Conservation (phyloP, 23 tunicate genomes). For the Clavelina lepadiformis region DNA sequence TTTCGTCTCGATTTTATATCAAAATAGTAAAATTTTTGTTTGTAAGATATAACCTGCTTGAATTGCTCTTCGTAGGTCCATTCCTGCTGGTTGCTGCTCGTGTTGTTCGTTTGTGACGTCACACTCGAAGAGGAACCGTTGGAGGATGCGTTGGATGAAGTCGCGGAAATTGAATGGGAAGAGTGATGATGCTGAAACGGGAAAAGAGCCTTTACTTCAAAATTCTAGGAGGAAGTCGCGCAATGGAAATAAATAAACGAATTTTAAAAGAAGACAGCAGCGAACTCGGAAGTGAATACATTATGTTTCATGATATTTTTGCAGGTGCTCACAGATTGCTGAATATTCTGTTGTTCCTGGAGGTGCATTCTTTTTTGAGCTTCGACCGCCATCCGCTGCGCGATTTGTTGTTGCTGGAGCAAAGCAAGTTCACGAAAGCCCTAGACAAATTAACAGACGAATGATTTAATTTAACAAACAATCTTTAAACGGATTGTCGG, state of each 20-base stretch:
- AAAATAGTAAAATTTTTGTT: background rate
- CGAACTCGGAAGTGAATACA: too few species aligned
- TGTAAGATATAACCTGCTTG: slow-evolving; percentile 67
- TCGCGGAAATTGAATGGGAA: slow-evolving; percentile 13
- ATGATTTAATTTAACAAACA: too few species aligned
- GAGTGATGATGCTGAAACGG: slow-evolving; percentile 8
- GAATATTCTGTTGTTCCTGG: slow-evolving; percentile 60
- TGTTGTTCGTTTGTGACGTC: slow-evolving; percentile 54
- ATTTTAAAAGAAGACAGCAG: too few species aligned
- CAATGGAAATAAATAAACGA: too few species aligned
- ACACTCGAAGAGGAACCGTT: slow-evolving; percentile 38
- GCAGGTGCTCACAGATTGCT: slow-evolving; percentile 1
- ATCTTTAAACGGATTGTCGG: too few species aligned
- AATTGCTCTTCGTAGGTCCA: slow-evolving; percentile 99
- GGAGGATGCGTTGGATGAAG: slow-evolving; percentile 20
- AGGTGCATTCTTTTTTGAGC: slow-evolving; percentile 56
- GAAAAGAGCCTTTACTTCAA: too few species aligned
- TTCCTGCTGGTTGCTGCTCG: slow-evolving; percentile 83
- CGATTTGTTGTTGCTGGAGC: slow-evolving; percentile 81
- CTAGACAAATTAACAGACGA: too few species aligned
- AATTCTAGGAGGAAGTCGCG: too few species aligned
- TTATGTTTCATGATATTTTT: background rate
- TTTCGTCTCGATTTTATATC: too few species aligned
- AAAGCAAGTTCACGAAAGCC: slow-evolving; percentile 88
- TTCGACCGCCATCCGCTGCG: slow-evolving; percentile 73